Conservation (phyloP, 2,888 invertebrate genomes). For the Chrysotoxum bicinctum region DNA sequence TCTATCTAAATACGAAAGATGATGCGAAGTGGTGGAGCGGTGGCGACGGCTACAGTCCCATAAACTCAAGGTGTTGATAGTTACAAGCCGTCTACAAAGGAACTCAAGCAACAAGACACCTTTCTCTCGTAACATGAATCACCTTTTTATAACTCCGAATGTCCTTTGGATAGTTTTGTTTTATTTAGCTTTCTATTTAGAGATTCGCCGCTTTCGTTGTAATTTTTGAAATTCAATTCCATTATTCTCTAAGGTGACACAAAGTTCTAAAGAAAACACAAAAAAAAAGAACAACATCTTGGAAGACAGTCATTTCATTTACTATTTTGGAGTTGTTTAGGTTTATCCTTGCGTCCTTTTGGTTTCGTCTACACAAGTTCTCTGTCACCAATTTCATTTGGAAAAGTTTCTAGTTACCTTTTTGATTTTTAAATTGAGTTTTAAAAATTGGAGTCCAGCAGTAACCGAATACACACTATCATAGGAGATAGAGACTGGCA, state of each 20-base stretch:
- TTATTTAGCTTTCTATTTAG: not conserved
- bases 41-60: not conserved
- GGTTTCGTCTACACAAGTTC: not conserved
- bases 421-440: not conserved
- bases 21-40: not conserved
- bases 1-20: conserved; percentile 36
- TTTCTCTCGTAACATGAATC: not conserved
- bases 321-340: conserved; percentile 6
- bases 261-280: conserved; percentile 17
- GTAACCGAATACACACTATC: too few relatives aligned
- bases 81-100: not conserved
- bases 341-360: not conserved
- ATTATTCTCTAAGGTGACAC: conserved; percentile 41
- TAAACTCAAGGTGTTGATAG: conserved; percentile 25
- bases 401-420: not conserved
- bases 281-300: conserved; percentile 31
- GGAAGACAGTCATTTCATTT: conserved; percentile 43
- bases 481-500: too few relatives aligned
- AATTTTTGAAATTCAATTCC: conserved; percentile 66
- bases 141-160: not conserved
- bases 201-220: conserved; percentile 21
- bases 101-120: conserved; percentile 9
- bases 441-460: not conserved
- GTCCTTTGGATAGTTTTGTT: conserved; percentile 5
- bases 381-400: not conserved